A percentile compares a stretch with the other conserved stretches of the same genome.
Evolutionary conservation across 2,113 vertebrate species (phyloP).

Genomic region (Prunella himalayana): DNA sequence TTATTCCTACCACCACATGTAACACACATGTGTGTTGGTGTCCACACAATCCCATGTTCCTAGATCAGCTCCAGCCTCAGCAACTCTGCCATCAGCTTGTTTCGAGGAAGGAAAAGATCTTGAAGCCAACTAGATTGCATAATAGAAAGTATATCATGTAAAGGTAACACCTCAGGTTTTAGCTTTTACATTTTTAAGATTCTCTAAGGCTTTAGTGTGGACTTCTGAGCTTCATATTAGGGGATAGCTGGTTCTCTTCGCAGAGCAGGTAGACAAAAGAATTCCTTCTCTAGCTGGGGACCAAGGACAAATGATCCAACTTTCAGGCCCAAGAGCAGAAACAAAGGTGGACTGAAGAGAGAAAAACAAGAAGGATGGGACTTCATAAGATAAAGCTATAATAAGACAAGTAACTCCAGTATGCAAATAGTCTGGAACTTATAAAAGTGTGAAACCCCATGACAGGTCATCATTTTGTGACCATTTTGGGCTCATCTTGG

Average conservation of each 20-base stretch:
- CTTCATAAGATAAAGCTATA: not conserved
- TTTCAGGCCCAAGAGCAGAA: not conserved
- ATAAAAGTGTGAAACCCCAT: not conserved
- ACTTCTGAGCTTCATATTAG: not conserved
- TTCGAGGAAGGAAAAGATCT: not conserved
- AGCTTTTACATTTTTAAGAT: not conserved
- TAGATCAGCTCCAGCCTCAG: not conserved
- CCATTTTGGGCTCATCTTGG: not conserved
- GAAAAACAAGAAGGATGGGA: not conserved
- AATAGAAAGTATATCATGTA: not conserved
- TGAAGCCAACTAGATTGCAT: not conserved
- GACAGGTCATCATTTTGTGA: not conserved
- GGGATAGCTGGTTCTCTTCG: not conserved
- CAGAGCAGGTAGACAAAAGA: not conserved
- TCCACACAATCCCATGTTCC: not conserved
- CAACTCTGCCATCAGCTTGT: not conserved
- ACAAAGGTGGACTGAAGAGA: not conserved
- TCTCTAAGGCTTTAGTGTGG: not conserved
- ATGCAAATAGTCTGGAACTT: not conserved
- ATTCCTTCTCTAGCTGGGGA: not conserved
- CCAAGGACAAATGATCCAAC: not conserved
- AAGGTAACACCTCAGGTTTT: not conserved
- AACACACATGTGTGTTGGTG: rapidly evolving
- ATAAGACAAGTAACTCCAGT: not conserved
- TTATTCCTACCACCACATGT: not conserved